phyloP scores from a whole-genome alignment of 1,140 invertebrate species.

The Parapsyche elsis region DNA sequence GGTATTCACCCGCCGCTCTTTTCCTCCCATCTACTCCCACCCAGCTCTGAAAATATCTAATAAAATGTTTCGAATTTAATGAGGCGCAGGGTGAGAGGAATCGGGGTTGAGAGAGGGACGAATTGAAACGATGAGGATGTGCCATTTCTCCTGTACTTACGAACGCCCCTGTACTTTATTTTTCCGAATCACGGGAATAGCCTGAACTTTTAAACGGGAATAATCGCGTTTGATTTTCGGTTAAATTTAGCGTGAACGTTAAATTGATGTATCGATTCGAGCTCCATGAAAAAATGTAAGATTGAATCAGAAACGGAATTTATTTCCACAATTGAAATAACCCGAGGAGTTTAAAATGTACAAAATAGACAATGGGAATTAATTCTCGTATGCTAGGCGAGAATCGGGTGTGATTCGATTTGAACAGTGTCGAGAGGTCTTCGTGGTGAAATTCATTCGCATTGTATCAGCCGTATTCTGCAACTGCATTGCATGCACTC shows the following conservation, averaged over 20 bases:
- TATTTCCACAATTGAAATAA: background rate
- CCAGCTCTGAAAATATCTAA: no score
- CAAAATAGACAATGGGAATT: no score
- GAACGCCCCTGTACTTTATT: constrained; percentile 2
- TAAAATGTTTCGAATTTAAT: constrained; percentile 51
- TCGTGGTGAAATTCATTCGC: background rate
- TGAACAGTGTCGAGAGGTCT: background rate
- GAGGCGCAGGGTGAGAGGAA: constrained; percentile 30
- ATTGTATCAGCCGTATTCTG: background rate
- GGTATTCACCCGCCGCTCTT: constrained; percentile 36
- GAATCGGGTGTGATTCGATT: background rate
- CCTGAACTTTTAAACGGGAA: background rate
- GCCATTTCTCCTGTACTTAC: background rate
- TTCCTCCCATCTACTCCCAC: no score
- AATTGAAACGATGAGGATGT: background rate
- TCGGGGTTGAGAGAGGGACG: background rate
- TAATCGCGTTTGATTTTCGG: background rate
- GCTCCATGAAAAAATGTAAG: no score
- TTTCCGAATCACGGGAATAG: background rate
- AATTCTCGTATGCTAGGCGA: background rate
- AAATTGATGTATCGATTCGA: background rate
- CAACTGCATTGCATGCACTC: background rate
- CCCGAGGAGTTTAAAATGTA: no score
- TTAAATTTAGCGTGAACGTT: background rate
- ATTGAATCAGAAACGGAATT: background rate